Percentiles rank a stretch among this genome's conserved stretches.
phyloP scores from a whole-genome alignment of 2,888 invertebrate genomes.

The Adineta ricciae region DNA sequence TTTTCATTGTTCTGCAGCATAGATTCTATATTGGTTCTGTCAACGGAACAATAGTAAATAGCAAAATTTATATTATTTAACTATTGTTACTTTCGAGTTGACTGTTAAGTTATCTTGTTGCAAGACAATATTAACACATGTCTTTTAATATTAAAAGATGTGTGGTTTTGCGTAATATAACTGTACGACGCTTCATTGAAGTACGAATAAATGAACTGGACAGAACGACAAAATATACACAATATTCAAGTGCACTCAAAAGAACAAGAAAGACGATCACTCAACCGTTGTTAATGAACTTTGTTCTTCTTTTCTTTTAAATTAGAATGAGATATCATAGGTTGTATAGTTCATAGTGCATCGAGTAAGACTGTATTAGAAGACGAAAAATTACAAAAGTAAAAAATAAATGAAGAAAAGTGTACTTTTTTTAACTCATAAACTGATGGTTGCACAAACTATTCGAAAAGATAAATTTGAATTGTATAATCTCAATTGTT shows the following conservation, averaged over 20 bases:
- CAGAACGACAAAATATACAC: not conserved
- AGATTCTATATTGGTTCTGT: no score
- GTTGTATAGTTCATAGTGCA: not conserved
- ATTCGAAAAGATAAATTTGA: not conserved
- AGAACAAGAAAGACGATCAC: not conserved
- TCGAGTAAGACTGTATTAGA: not conserved
- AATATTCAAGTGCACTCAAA: not conserved
- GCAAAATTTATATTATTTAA: no score
- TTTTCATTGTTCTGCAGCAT: no score
- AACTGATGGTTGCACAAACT: not conserved
- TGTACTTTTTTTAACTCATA: not conserved
- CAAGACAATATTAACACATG: not conserved
- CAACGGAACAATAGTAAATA: no score
- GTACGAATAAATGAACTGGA: not conserved
- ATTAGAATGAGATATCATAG: not conserved
- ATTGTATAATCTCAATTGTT: no score
- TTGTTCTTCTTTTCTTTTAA: not conserved
- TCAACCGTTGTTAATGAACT: not conserved
- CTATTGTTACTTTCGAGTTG: not conserved
- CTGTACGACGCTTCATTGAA: no score
- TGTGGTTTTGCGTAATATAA: no score
- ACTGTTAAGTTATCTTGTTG: not conserved
- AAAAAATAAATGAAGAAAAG: not conserved
- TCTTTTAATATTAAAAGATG: not conserved
- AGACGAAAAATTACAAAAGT: not conserved